These are phyloP conservation scores for Spilarctia lutea DNA, from an alignment of 2,888 invertebrate species.

Conservation along the genomic window DNA sequence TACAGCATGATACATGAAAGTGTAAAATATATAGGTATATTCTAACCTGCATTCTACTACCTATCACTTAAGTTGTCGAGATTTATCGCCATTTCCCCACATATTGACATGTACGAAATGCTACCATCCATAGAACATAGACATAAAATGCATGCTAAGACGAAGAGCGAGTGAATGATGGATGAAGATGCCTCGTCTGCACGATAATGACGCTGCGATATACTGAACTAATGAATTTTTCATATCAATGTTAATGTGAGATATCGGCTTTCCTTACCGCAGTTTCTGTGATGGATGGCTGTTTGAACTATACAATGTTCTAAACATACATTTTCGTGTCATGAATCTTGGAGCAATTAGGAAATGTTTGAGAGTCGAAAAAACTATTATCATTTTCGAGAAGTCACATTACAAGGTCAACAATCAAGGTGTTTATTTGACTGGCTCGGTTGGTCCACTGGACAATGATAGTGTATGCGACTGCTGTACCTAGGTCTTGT, in stretches of 20 bases:
- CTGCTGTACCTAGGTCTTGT: too few species aligned
- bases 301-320: slow-evolving; percentile 15
- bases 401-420: not conserved
- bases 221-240: slow-evolving; percentile 52
- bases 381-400: not conserved
- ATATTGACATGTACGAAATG: slow-evolving; percentile 20
- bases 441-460: too few species aligned
- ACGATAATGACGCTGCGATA: slow-evolving; percentile 56
- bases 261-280: slow-evolving; percentile 39
- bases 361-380: not conserved
- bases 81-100: not conserved
- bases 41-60: not conserved
- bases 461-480: too few species aligned
- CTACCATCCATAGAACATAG: slow-evolving; percentile 26
- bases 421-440: not conserved
- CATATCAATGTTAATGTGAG: slow-evolving; percentile 50
- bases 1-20: not conserved
- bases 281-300: slow-evolving; percentile 44
- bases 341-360: slow-evolving; percentile 3
- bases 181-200: slow-evolving; percentile 57
- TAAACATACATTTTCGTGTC: not conserved
- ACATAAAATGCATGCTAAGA: slow-evolving; percentile 41
- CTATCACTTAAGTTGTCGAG: not conserved
- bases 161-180: slow-evolving; percentile 66
- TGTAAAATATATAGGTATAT: too few species aligned